Percentiles rank a stretch among this genome's conserved stretches.
Conservation (phyloP, 2,888 invertebrate species). For the Petrolisthes cinctipes region DNA sequence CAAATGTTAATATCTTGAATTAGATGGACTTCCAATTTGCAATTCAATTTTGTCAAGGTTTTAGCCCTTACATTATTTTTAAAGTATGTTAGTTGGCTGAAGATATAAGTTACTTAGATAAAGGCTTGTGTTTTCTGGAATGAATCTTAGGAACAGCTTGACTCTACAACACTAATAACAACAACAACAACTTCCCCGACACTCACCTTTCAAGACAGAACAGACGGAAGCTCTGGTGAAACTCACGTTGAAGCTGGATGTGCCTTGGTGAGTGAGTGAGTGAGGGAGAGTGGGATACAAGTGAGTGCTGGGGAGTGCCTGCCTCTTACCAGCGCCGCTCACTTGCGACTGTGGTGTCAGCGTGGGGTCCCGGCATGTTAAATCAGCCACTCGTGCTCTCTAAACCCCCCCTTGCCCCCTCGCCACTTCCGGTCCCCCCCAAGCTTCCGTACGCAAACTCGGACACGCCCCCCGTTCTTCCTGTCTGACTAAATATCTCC, state of each 20-base stretch:
- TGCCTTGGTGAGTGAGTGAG: neutral
- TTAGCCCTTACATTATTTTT: no score
- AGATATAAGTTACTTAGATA: no score
- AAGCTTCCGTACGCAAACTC: neutral
- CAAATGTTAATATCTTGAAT: no score
- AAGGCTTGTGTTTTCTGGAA: no score
- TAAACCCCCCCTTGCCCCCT: neutral
- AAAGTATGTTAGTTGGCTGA: no score
- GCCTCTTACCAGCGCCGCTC: conserved; percentile 13
- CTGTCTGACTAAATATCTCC: neutral
- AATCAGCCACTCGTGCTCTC: neutral
- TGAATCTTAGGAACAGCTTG: no score
- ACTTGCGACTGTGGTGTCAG: conserved; percentile 9
- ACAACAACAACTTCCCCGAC: neutral
- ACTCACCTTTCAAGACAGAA: neutral
- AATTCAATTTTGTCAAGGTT: no score
- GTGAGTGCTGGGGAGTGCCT: conserved; percentile 13
- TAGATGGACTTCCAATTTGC: no score
- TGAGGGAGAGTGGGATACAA: neutral
- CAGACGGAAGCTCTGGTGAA: neutral
- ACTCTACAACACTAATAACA: no score
- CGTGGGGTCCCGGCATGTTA: conserved; percentile 10
- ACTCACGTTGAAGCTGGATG: neutral
- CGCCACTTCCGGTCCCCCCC: neutral
- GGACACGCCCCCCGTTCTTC: neutral